Evolutionary conservation across 2,113 vertebrate genomes (phyloP).

Genomic region (Haplotaxodon microlepis): DNA sequence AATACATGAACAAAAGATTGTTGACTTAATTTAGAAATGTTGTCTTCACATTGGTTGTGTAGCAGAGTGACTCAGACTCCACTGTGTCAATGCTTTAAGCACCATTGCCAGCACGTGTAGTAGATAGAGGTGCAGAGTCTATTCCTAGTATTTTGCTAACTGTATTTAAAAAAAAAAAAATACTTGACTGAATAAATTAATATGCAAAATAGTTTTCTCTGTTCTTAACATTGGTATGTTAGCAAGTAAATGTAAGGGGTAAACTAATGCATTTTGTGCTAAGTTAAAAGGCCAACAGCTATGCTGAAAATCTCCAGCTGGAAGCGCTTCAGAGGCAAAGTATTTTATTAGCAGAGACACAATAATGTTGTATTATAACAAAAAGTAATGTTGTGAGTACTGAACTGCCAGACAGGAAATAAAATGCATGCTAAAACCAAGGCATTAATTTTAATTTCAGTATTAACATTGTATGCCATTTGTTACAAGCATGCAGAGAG

Average conservation of each 20-base stretch:
- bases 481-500: not conserved
- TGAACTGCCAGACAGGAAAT: not conserved
- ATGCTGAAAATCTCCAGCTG: not conserved
- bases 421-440: not conserved
- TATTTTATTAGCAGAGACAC: not conserved
- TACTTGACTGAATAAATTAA: not conserved
- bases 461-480: not conserved
- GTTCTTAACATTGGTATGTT: not conserved
- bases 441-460: not conserved
- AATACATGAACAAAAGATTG: not conserved
- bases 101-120: fast-evolving
- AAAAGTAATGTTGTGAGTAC: not conserved
- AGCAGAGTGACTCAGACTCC: not conserved
- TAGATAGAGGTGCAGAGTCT: not conserved
- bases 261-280: not conserved
- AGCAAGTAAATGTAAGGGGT: not conserved
- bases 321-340: not conserved
- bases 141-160: not conserved
- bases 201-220: not conserved
- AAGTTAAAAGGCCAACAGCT: not conserved
- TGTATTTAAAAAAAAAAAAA: not conserved
- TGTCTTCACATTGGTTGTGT: not conserved
- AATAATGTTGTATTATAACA: not conserved
- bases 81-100: not conserved
- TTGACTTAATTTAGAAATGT: not conserved